A percentile compares a stretch with the other conserved stretches of the same genome.
phyloP scores from a whole-genome alignment of 2,797 vertebrate species.

The Sciaenops ocellatus region DNA sequence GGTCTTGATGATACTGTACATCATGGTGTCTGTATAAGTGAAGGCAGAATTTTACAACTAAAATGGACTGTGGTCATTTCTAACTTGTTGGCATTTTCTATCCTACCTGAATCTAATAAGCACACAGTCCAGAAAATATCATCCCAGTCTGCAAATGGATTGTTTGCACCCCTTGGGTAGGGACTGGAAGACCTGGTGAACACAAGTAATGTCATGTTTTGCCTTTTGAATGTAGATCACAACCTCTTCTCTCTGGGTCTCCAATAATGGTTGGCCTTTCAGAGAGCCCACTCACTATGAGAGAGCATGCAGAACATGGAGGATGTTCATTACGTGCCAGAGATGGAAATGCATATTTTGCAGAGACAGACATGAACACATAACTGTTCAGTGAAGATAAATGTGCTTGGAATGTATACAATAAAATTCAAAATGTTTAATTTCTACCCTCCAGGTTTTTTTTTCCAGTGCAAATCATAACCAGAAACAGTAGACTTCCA shows the following conservation, averaged over 20 bases:
- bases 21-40: neutral
- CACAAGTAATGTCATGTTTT: neutral
- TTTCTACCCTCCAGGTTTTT: constrained; percentile 2
- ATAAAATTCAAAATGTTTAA: neutral
- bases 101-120: neutral
- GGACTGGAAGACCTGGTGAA: neutral
- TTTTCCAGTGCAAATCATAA: neutral
- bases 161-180: neutral
- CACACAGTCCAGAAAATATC: neutral
- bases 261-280: constrained; percentile 9
- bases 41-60: neutral
- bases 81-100: neutral
- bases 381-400: neutral
- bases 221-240: constrained; percentile 1
- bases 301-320: neutral
- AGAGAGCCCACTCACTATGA: neutral
- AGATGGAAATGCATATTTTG: neutral
- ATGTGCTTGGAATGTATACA: too few relatives aligned
- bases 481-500: neutral
- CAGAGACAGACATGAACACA: neutral
- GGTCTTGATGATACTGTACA: neutral
- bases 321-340: neutral
- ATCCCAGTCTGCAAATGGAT: neutral
- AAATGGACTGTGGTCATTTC: neutral
- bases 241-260: neutral